These are phyloP conservation scores for Sebastes nivosus DNA, from an alignment of 2,797 vertebrate species.

Conservation along the genomic window DNA sequence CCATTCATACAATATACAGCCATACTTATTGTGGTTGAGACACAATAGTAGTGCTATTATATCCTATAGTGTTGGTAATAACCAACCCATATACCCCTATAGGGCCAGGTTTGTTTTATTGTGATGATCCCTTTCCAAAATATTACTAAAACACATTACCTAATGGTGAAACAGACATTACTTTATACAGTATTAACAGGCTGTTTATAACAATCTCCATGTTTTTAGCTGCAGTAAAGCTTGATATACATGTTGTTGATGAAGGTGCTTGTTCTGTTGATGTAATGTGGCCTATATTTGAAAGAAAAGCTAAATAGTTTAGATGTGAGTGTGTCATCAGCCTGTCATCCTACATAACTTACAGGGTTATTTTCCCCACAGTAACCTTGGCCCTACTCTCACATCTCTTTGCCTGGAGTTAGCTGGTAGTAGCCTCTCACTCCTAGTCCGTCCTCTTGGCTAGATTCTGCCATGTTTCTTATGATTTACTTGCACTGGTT, in stretches of 20 bases:
- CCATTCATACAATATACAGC: not conserved
- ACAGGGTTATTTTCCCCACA: not conserved
- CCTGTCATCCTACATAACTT: slow-evolving; percentile 22
- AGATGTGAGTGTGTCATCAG: slow-evolving; percentile 29
- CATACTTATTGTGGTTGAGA: not conserved
- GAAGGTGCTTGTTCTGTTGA: not conserved
- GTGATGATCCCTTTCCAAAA: not conserved
- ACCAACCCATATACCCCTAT: not conserved
- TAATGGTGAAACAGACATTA: not conserved
- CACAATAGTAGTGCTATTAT: slow-evolving; percentile 3
- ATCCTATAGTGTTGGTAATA: not conserved
- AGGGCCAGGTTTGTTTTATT: not conserved
- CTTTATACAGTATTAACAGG: not conserved
- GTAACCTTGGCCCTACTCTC: not conserved
- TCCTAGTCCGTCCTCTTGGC: not conserved
- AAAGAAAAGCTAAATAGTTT: slow-evolving; percentile 39
- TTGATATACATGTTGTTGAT: not conserved
- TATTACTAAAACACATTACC: not conserved
- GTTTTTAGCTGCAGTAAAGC: slow-evolving; percentile 9
- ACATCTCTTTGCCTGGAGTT: not conserved
- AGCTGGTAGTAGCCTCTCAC: not conserved
- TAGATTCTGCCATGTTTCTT: not conserved
- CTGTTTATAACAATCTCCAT: not conserved
- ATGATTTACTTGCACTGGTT: slow-evolving; percentile 26
- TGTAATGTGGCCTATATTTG: slow-evolving; percentile 29